Percentiles rank a stretch among this genome's conserved stretches.
phyloP scores from a whole-genome alignment of 2,797 vertebrate genomes.

The Hafferia zeledoni region DNA sequence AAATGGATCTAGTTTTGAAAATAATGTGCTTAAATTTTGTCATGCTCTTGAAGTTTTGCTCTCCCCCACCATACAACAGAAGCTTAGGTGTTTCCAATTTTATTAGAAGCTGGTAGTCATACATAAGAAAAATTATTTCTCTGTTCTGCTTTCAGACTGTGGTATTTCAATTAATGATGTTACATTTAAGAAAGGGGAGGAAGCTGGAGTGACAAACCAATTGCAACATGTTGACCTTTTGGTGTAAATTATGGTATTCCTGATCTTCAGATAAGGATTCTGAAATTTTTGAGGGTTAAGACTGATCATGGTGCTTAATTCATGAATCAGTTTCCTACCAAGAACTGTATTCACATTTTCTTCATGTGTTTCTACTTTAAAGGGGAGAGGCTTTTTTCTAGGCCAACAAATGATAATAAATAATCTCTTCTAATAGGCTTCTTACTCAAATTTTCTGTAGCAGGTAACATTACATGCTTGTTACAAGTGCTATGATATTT shows the following conservation, averaged over 20 bases:
- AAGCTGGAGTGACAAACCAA: accelerated
- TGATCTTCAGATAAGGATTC: background rate
- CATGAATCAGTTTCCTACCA: background rate
- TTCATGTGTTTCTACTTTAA: background rate
- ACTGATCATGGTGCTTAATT: background rate
- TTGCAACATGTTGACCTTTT: background rate
- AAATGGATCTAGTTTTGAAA: background rate
- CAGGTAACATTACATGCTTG: background rate
- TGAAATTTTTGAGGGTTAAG: background rate
- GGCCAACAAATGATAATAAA: background rate
- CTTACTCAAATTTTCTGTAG: background rate
- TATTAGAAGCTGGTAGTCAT: background rate
- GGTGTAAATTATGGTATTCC: background rate
- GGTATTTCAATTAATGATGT: background rate
- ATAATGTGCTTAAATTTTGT: background rate
- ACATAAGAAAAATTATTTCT: background rate
- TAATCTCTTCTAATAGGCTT: background rate
- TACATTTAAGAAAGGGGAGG: background rate
- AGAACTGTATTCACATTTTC: background rate
- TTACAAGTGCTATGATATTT: background rate
- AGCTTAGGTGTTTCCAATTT: background rate
- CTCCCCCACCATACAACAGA: background rate
- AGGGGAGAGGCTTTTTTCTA: background rate
- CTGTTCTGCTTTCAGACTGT: background rate
- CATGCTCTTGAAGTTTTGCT: background rate